Base-by-base conservation (phyloP, 2,888 invertebrate species). In the Sphinx pinastri region DNA sequence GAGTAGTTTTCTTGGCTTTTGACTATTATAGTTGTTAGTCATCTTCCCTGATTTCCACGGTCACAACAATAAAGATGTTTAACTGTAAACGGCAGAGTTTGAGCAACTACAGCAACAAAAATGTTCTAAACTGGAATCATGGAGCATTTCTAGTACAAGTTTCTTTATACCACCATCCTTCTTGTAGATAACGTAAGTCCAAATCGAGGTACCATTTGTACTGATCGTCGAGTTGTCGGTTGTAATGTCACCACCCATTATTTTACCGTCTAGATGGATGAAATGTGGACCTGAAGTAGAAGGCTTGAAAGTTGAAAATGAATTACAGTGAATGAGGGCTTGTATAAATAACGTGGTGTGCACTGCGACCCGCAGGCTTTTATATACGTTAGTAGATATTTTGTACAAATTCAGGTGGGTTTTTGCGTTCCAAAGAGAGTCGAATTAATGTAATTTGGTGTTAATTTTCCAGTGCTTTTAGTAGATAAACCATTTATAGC, bases 201-300 rank as follows among this genome's bases (percentile, higher is more conserved):
- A 63, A 47, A 63, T 49, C 63, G 63, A 63, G 49, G 19, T 47
- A 19, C 12, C 63, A 63, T 63, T 63, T 63, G 19, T 63, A 63
- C 47, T 49, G 63, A 47, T 19, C 19, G 19, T 13, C 6, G 47
- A 47, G 47, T 12, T 49, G 63, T 63, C 63, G 12, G 47, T 11
- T 19, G 19, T 19, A 12, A 63, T 63, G 63, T 63, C 63, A 63
- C 63, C 63, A 19, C 49, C 19, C 63, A 63, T 63, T 63, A 63
- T 63, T 63, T 47, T 19, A 63, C 19, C 49, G 49, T 19, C 13
- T 49, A 63, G 63, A 63, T 63, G 49, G 12, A 49, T 16, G 13
- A 19, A 49, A 38, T 38, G 58, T 58, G 14, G 47, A 63, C 13
- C 63, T 49, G 60, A 19, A 13, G 63, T 31, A 6, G 38, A 58